A percentile compares a stretch with the other conserved stretches of the same genome.
phyloP scores from a whole-genome alignment of 2,113 vertebrate species.

The Scalopus aquaticus region DNA sequence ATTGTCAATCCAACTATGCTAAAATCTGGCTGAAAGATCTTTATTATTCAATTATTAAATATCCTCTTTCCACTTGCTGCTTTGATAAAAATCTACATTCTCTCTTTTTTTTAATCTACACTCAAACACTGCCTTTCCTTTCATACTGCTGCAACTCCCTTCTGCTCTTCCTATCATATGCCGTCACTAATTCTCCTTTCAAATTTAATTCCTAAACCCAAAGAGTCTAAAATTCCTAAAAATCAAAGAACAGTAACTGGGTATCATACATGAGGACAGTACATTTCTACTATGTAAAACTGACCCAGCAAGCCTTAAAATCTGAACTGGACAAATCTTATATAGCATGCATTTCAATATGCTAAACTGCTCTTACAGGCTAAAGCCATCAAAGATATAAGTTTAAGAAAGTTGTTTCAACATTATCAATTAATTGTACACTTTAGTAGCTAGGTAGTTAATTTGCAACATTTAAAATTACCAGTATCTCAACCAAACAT shows the following conservation, averaged over 20 bases:
- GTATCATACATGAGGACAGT: not conserved
- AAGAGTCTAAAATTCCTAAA: slow-evolving; percentile 28
- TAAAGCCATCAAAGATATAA: slow-evolving; percentile 58
- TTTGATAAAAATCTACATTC: not conserved
- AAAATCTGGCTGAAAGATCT: not conserved
- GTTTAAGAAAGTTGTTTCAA: slow-evolving; percentile 59
- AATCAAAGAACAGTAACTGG: not conserved
- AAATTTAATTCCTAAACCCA: slow-evolving; percentile 41
- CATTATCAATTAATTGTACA: slow-evolving; percentile 54
- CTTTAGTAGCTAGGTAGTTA: slow-evolving; percentile 21
- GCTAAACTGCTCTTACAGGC: slow-evolving; percentile 45
- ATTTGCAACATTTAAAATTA: slow-evolving; percentile 55
- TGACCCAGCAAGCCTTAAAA: slow-evolving; percentile 27
- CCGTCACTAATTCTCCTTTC: not conserved
- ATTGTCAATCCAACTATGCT: not conserved
- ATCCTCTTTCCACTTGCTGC: not conserved
- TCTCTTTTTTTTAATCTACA: not conserved
- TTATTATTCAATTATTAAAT: not conserved
- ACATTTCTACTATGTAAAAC: not conserved
- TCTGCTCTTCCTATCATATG: not conserved
- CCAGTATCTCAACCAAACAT: slow-evolving; percentile 49
- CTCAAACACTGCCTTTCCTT: not conserved
- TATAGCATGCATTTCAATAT: slow-evolving; percentile 57
- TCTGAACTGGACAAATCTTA: slow-evolving; percentile 49
- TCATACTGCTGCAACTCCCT: not conserved